Conservation (phyloP, 1,140 invertebrate genomes). For the Oreohelix idahoensis region DNA sequence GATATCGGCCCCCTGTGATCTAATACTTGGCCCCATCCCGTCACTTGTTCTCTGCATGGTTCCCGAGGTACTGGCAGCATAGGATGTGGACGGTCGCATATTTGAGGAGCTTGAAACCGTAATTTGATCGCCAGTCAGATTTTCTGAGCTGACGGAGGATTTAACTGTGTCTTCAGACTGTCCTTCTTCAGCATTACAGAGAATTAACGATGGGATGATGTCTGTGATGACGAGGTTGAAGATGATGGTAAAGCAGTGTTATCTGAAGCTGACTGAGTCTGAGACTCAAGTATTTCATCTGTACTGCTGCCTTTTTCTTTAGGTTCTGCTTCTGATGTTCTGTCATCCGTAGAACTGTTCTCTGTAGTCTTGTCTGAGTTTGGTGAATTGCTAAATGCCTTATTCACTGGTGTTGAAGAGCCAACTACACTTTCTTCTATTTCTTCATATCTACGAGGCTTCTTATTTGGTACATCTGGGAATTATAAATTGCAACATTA, state of each 20-base stretch:
- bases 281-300: neutral
- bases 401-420: neutral
- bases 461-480: neutral
- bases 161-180: neutral
- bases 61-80: neutral
- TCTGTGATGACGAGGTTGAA: neutral
- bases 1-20: constrained; percentile 29
- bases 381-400: neutral
- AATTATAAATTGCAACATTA: neutral
- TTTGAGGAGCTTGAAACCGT: neutral
- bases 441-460: neutral
- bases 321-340: constrained; percentile 4
- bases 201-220: neutral
- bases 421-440: neutral
- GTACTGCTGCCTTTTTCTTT: neutral
- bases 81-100: constrained; percentile 1
- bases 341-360: neutral
- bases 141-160: neutral
- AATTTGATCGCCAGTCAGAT: neutral
- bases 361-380: neutral
- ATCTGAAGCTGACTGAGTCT: neutral
- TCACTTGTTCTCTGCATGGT: neutral
- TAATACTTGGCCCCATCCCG: constrained; percentile 4
- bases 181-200: constrained; percentile 1
- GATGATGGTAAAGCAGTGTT: constrained; percentile 6